Percentiles rank a stretch among this genome's conserved stretches.
These are phyloP conservation scores for Drosophila nannoptera DNA, from an alignment of 1,140 invertebrate genomes.

Conservation along the genomic window DNA sequence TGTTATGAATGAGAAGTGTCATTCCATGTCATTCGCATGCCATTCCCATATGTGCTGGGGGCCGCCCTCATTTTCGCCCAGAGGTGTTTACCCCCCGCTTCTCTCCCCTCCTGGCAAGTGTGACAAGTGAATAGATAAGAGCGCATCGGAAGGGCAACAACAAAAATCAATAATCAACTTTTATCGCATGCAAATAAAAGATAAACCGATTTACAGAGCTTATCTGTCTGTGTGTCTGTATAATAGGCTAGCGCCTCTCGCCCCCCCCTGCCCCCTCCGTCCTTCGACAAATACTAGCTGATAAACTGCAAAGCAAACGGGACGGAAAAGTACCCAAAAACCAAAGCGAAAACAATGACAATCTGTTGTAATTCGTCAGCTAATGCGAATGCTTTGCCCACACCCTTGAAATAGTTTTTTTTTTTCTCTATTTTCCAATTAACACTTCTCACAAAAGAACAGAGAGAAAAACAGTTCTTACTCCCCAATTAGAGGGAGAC, in stretches of 20 bases:
- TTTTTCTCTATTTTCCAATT: too few species aligned
- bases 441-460: not conserved
- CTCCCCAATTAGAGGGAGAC: not conserved
- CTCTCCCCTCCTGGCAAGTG: slow-evolving; percentile 1
- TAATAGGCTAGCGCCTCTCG: slow-evolving; percentile 1
- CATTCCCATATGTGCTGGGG: slow-evolving; percentile 9
- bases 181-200: slow-evolving; percentile 71
- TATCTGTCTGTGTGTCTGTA: slow-evolving; percentile 37
- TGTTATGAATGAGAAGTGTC: slow-evolving; percentile 25
- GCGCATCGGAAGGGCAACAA: not conserved
- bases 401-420: too few species aligned
- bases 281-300: too few species aligned
- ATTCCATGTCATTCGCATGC: slow-evolving; percentile 1
- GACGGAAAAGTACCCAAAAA: too few species aligned
- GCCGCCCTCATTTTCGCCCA: slow-evolving; percentile 10
- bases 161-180: slow-evolving; percentile 64
- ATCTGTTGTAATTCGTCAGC: too few species aligned
- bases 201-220: slow-evolving; percentile 45
- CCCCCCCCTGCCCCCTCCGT: too few species aligned
- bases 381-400: too few species aligned
- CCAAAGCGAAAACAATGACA: too few species aligned
- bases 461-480: not conserved
- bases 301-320: too few species aligned
- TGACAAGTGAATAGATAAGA: slow-evolving; percentile 10
- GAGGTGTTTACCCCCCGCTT: slow-evolving; percentile 31